phyloP scores from a whole-genome alignment of 1,140 invertebrate genomes.

The Rhagoletis pomonella region DNA sequence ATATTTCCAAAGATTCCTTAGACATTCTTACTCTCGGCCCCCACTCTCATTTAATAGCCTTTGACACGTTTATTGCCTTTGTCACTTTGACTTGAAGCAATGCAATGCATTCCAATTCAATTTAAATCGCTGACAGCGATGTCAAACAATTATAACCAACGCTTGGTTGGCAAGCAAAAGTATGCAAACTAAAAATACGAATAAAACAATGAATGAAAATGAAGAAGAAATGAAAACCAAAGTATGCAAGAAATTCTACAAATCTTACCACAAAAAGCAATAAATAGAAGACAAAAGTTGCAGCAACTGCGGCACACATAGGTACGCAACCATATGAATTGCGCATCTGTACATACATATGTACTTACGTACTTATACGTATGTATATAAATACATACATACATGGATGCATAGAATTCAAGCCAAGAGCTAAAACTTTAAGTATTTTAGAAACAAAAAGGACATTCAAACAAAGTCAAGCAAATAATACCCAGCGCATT shows the following conservation, averaged over 20 bases:
- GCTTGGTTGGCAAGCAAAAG: background rate
- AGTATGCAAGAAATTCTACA: conserved; percentile 39
- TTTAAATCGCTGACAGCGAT: conserved; percentile 41
- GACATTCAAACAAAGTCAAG: conserved; percentile 32
- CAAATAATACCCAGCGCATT: background rate
- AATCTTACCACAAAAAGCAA: conserved; percentile 41
- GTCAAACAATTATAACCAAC: conserved; percentile 49
- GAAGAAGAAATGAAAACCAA: background rate
- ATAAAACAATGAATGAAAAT: conserved; percentile 10
- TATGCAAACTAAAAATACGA: conserved; percentile 36
- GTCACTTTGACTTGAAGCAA: conserved; percentile 38
- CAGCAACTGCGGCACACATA: conserved; percentile 17
- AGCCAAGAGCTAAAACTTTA: conserved; percentile 44
- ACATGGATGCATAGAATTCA: background rate
- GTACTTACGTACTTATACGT: background rate
- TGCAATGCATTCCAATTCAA: conserved; percentile 44
- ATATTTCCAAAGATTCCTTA: no score
- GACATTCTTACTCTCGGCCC: background rate
- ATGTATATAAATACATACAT: no score
- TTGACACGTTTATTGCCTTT: conserved; percentile 43
- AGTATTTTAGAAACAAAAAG: conserved; percentile 39
- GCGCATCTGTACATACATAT: no score
- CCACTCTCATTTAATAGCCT: background rate
- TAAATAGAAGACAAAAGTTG: background rate
- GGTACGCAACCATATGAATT: no score